phyloP scores from a whole-genome alignment of 1,140 invertebrate species.

The Andricus grossulariae region DNA sequence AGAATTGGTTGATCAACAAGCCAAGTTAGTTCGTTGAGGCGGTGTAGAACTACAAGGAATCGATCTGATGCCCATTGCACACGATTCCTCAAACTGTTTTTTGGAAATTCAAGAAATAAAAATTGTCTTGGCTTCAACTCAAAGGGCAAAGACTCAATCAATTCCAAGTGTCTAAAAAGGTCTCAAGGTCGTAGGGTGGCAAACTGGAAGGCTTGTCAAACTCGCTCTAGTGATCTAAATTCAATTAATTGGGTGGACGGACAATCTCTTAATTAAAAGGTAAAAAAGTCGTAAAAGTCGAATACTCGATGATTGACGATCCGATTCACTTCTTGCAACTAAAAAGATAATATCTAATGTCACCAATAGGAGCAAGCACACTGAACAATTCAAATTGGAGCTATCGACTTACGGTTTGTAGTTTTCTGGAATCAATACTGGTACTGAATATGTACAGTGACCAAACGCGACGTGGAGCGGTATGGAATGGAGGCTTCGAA shows the following conservation, averaged over 20 bases:
- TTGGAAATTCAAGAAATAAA: slow-evolving; percentile 78
- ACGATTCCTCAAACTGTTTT: slow-evolving; percentile 77
- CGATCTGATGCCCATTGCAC: slow-evolving; percentile 84
- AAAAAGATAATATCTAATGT: slow-evolving; percentile 86
- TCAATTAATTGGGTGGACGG: too few species aligned
- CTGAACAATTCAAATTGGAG: slow-evolving; percentile 76
- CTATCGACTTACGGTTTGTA: slow-evolving; percentile 83
- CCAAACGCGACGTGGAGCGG: too few species aligned
- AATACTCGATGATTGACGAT: too few species aligned
- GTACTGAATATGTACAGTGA: too few species aligned
- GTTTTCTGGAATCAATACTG: too few species aligned
- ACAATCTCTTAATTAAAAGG: too few species aligned
- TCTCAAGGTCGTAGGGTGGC: slow-evolving; percentile 52
- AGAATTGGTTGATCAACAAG: slow-evolving; percentile 72
- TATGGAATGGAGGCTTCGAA: too few species aligned
- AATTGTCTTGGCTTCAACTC: slow-evolving; percentile 76
- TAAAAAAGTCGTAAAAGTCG: too few species aligned
- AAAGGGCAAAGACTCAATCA: background rate
- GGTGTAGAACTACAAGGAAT: slow-evolving; percentile 89
- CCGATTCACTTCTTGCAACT: slow-evolving; percentile 82
- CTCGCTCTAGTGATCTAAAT: slow-evolving; percentile 88
- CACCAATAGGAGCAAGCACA: slow-evolving; percentile 65
- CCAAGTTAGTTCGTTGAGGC: slow-evolving; percentile 77
- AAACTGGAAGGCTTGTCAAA: slow-evolving; percentile 84
- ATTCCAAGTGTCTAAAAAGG: background rate